These are phyloP conservation scores for Ladona fulva DNA, from an alignment of 1,140 invertebrate species.

Conservation along the genomic window DNA sequence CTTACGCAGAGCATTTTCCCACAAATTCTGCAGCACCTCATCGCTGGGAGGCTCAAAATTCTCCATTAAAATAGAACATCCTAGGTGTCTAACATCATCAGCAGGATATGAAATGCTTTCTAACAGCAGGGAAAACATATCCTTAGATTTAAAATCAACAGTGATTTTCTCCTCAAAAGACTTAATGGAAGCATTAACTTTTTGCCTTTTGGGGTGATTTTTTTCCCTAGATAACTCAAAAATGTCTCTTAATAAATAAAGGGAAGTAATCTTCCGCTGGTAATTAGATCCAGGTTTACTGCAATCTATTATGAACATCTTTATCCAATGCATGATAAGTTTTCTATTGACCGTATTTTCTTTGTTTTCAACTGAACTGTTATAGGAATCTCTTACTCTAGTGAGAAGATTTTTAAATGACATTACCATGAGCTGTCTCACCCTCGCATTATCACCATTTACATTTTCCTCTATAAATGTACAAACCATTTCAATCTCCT, in stretches of 20 bases:
- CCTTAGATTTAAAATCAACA: conserved; percentile 32
- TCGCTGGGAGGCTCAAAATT: conserved; percentile 32
- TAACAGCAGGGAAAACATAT: conserved; percentile 30
- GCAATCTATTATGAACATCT: conserved; percentile 37
- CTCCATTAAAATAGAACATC: conserved; percentile 34
- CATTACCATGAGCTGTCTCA: conserved; percentile 28
- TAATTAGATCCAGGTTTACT: conserved; percentile 44
- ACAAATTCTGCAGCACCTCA: conserved; percentile 23
- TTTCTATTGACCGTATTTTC: conserved; percentile 15
- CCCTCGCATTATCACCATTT: conserved; percentile 22
- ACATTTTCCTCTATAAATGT: conserved; percentile 14
- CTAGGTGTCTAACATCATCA: conserved; percentile 39
- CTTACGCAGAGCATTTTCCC: conserved; percentile 32
- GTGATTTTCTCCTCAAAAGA: conserved; percentile 13
- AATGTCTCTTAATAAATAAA: conserved; percentile 30
- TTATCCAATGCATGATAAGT: conserved; percentile 40
- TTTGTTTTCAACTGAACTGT: conserved; percentile 30
- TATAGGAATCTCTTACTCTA: conserved; percentile 29
- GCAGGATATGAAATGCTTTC: conserved; percentile 36
- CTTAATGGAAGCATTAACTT: neutral
- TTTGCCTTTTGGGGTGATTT: neutral
- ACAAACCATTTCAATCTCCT: conserved; percentile 22
- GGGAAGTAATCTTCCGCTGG: conserved; percentile 41
- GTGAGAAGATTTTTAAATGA: conserved; percentile 29
- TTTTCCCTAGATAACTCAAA: neutral